A percentile compares a stretch with the other conserved stretches of the same genome.
phyloP scores from a whole-genome alignment of 2,888 invertebrate genomes.

The Nesidiocoris tenuis region DNA sequence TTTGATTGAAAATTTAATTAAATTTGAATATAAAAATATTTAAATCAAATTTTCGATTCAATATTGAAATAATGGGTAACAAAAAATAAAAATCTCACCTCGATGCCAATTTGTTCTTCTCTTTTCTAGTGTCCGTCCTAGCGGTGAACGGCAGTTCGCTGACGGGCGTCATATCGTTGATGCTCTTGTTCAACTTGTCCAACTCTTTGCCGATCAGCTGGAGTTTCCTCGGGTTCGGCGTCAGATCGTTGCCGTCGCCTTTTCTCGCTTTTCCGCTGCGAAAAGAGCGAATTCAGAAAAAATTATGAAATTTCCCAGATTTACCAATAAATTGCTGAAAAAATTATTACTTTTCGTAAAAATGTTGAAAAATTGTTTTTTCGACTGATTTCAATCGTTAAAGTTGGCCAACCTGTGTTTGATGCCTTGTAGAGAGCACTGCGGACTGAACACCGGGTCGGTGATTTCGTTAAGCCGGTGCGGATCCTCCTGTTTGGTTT shows the following conservation, averaged over 20 bases:
- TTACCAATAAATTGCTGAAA: not conserved
- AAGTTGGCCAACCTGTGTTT: conserved; percentile 79
- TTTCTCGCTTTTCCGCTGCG: conserved; percentile 84
- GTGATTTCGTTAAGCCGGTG: conserved; percentile 86
- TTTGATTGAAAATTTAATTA: too few relatives aligned
- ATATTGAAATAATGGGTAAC: not conserved
- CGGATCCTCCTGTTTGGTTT: conserved; percentile 85
- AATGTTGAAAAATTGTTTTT: conserved; percentile 15
- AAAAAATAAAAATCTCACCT: conserved; percentile 55
- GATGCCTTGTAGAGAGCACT: conserved; percentile 84
- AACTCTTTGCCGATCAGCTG: conserved; percentile 88
- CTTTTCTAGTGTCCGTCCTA: conserved; percentile 89
- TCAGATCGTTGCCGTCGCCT: conserved; percentile 96
- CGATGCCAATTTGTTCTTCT: conserved; percentile 96
- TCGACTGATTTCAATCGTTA: conserved; percentile 17
- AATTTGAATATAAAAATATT: not conserved
- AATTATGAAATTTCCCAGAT: too few relatives aligned
- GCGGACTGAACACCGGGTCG: conserved; percentile 94
- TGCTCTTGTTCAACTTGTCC: conserved; percentile 84
- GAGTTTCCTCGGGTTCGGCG: conserved; percentile 90
- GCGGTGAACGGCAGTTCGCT: conserved; percentile 88
- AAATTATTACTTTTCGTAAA: too few relatives aligned
- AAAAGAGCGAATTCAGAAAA: not conserved
- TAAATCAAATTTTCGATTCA: not conserved
- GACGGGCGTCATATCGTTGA: conserved; percentile 94